A percentile compares a stretch with the other conserved stretches of the same genome.
phyloP scores from a whole-genome alignment of 1,140 invertebrate genomes.

The Hermatobates lingyangjiaoensis region DNA sequence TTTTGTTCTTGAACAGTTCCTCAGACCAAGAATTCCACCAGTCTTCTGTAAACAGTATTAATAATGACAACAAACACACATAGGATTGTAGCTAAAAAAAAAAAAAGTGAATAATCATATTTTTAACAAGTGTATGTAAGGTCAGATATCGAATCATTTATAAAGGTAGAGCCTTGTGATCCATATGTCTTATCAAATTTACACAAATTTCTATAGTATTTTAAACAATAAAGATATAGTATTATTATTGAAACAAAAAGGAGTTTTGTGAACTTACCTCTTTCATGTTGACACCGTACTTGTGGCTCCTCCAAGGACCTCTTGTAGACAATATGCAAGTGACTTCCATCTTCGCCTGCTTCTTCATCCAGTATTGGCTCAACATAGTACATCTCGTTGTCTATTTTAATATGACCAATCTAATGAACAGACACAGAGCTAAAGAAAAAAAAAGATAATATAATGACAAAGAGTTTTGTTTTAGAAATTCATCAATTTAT shows the following conservation, averaged over 20 bases:
- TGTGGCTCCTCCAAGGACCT: constrained; percentile 9
- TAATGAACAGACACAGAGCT: too few relatives aligned
- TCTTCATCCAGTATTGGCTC: constrained; percentile 27
- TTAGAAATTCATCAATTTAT: too few relatives aligned
- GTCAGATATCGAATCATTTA: not conserved
- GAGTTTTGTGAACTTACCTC: not conserved
- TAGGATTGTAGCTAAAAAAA: not conserved
- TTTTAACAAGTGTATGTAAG: not conserved
- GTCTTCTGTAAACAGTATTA: constrained; percentile 15
- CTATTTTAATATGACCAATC: constrained; percentile 26
- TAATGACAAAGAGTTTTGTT: too few relatives aligned
- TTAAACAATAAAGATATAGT: not conserved
- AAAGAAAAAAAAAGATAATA: too few relatives aligned
- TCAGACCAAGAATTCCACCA: constrained; percentile 23
- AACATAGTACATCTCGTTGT: constrained; percentile 27
- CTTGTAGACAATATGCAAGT: constrained; percentile 29
- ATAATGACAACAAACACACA: not conserved
- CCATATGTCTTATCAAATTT: not conserved
- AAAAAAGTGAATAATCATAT: not conserved
- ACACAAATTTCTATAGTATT: not conserved
- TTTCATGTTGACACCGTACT: not conserved
- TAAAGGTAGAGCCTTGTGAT: not conserved
- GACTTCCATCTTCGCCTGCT: constrained; percentile 26
- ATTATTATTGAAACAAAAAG: not conserved
- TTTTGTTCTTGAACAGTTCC: constrained; percentile 1